Conservation (phyloP, 2,113 vertebrate species). For the Phyllopteryx taeniolatus region DNA sequence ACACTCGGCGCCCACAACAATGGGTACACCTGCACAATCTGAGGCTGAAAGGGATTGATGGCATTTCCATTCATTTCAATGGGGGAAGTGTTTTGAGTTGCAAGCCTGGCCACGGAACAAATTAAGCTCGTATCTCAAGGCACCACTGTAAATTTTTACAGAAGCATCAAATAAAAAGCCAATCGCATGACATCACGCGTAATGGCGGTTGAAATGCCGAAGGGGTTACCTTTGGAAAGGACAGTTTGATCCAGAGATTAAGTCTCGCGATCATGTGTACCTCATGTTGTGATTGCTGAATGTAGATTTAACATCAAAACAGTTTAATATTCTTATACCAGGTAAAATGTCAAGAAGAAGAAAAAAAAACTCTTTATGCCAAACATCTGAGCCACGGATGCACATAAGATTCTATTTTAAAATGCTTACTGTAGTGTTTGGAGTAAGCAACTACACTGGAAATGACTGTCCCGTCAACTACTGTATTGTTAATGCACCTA, state of each 20-base stretch:
- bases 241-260: background rate
- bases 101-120: too few relatives aligned
- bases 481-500: slow-evolving; percentile 7
- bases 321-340: background rate
- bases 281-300: background rate
- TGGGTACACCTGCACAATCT: background rate
- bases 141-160: too few relatives aligned
- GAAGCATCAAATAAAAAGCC: too few relatives aligned
- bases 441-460: slow-evolving; percentile 25
- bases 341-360: background rate
- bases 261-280: background rate
- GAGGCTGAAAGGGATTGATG: too few relatives aligned
- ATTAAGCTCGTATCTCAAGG: too few relatives aligned
- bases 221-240: background rate
- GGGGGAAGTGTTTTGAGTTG: too few relatives aligned
- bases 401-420: background rate
- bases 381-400: slow-evolving; percentile 10
- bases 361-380: slow-evolving; percentile 4
- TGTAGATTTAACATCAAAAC: background rate
- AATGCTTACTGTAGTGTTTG: background rate
- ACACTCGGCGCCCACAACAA: background rate
- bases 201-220: background rate
- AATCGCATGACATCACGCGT: background rate
- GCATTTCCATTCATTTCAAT: too few relatives aligned
- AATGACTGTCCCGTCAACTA: slow-evolving; percentile 9